phyloP scores from a whole-genome alignment of 2,888 invertebrate genomes.

The Antheraea assamensis region DNA sequence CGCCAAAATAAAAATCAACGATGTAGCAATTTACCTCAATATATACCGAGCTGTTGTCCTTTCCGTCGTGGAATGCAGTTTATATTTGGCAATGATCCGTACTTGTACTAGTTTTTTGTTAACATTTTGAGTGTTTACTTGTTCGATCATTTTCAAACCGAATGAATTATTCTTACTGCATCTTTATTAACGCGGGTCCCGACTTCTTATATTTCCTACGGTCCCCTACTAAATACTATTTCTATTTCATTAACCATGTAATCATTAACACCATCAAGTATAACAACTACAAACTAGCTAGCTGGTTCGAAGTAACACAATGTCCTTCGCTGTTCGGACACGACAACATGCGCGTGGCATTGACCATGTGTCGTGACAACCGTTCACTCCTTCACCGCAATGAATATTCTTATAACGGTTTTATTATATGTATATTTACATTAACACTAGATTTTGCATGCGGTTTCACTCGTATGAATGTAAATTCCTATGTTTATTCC shows the following conservation, averaged over 20 bases:
- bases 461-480: too few species aligned
- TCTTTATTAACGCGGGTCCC: not conserved
- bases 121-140: not conserved
- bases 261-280: not conserved
- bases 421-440: too few species aligned
- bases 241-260: not conserved
- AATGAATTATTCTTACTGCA: too few species aligned
- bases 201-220: not conserved
- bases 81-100: not conserved
- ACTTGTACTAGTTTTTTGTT: not conserved
- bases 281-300: not conserved
- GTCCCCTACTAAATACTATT: not conserved
- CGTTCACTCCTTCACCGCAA: not conserved
- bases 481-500: too few species aligned
- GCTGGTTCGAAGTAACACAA: not conserved
- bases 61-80: not conserved
- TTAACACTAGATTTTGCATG: too few species aligned
- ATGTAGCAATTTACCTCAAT: not conserved
- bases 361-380: not conserved
- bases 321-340: slow-evolving; percentile 15
- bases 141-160: not conserved
- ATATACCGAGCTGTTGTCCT: not conserved
- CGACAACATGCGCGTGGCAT: slow-evolving; percentile 23
- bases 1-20: not conserved
- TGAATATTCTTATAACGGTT: slow-evolving; percentile 5